A percentile compares a stretch with the other conserved stretches of the same genome.
Evolutionary conservation across 2,888 invertebrate genomes (phyloP).

Genomic region (Tholera decimalis): DNA sequence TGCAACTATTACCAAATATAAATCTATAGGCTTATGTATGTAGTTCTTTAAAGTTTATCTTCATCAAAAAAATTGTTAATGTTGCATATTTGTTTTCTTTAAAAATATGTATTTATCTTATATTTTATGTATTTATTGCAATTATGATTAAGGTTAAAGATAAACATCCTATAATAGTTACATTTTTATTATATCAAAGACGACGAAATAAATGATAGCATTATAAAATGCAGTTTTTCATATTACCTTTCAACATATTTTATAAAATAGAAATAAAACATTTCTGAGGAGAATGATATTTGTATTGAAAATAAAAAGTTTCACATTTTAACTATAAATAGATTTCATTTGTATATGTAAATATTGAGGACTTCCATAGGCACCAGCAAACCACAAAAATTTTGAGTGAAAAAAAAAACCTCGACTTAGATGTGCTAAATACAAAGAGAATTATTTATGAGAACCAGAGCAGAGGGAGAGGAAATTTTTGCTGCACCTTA

Average conservation of each 20-base stretch:
- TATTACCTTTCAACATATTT: slow-evolving; percentile 5
- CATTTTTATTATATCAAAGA: slow-evolving; percentile 51
- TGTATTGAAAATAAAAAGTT: slow-evolving; percentile 4
- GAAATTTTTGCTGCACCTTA: no score
- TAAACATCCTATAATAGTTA: slow-evolving; percentile 58
- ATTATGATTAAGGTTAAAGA: slow-evolving; percentile 43
- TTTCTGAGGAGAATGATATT: background rate
- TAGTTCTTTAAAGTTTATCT: slow-evolving; percentile 51
- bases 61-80: slow-evolving; percentile 50
- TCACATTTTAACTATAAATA: slow-evolving; percentile 4
- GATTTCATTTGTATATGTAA: background rate
- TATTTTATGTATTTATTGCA: slow-evolving; percentile 37
- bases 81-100: slow-evolving; percentile 45
- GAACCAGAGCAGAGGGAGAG: no score
- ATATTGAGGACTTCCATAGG: background rate
- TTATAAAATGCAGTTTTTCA: slow-evolving; percentile 35
- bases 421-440: no score
- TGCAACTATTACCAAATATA: slow-evolving; percentile 52
- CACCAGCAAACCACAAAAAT: background rate
- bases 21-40: slow-evolving; percentile 66
- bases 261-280: slow-evolving; percentile 15
- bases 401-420: background rate
- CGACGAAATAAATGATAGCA: slow-evolving; percentile 59
- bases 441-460: no score
- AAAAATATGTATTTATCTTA: slow-evolving; percentile 31